A percentile compares a stretch with the other conserved stretches of the same genome.
Conservation (phyloP, 1,140 invertebrate species). For the Rhynchophorus ferrugineus region DNA sequence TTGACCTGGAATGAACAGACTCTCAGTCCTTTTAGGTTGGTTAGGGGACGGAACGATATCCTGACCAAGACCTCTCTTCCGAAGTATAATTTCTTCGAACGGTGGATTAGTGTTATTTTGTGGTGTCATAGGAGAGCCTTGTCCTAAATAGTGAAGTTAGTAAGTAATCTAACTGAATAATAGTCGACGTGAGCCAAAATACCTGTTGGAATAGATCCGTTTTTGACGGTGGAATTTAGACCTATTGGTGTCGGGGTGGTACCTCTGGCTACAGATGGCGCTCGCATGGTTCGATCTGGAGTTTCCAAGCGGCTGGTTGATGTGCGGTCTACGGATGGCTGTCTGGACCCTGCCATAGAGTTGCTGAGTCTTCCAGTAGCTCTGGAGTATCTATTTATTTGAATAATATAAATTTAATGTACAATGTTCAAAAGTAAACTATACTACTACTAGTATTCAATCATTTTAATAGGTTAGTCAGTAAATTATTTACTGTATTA, state of each 20-base stretch:
- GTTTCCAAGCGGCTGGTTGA: constrained; percentile 40
- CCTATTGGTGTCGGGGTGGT: constrained; percentile 40
- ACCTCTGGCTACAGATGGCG: constrained; percentile 35
- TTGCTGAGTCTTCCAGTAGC: constrained; percentile 47
- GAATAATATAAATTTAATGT: background rate
- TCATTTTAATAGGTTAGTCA: too few relatives aligned
- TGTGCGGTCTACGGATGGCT: constrained; percentile 64
- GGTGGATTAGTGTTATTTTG: constrained; percentile 44
- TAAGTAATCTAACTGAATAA: background rate
- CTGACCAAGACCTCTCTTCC: constrained; percentile 72
- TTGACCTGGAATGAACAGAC: constrained; percentile 55
- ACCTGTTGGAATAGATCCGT: constrained; percentile 44
- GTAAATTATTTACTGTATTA: too few relatives aligned
- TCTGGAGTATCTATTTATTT: constrained; percentile 48
- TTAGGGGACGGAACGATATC: constrained; percentile 77
- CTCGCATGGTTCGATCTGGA: constrained; percentile 42
- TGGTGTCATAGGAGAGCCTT: background rate
- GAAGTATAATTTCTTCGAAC: constrained; percentile 71
- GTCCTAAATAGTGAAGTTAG: background rate
- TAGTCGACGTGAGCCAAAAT: background rate
- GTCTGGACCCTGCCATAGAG: constrained; percentile 52
- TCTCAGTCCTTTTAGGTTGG: constrained; percentile 84
- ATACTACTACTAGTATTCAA: too few relatives aligned
- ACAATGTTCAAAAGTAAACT: too few relatives aligned
- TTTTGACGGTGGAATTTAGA: constrained; percentile 35